phyloP scores from a whole-genome alignment of 2,797 vertebrate species.

The Ibycter americanus region DNA sequence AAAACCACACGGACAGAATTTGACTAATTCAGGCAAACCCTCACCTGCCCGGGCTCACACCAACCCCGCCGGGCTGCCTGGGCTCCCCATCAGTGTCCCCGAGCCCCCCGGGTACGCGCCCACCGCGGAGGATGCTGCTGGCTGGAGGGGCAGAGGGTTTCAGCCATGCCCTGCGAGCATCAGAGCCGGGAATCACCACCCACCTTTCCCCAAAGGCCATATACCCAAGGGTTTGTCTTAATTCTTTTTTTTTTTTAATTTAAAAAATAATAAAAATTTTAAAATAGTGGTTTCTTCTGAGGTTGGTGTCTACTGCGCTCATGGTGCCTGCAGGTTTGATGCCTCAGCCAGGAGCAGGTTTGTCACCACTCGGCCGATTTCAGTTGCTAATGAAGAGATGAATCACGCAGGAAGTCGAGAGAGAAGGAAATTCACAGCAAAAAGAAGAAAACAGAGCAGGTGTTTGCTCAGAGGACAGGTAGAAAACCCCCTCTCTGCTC shows the following conservation, averaged over 20 bases:
- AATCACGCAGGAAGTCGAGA: neutral
- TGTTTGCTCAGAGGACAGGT: neutral
- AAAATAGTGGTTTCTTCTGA: neutral
- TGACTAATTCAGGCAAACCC: neutral
- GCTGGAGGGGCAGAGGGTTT: neutral
- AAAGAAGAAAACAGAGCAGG: neutral
- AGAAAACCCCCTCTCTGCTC: neutral
- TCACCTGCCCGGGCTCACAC: neutral
- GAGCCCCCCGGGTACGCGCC: fast-evolving
- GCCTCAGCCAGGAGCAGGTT: neutral
- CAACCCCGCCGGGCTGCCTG: neutral
- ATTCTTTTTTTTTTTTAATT: too few relatives aligned
- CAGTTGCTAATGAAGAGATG: neutral
- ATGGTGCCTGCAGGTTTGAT: neutral
- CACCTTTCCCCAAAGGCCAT: neutral
- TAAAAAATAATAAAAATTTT: neutral
- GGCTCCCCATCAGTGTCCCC: neutral
- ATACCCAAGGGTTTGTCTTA: too few relatives aligned
- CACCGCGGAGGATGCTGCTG: neutral
- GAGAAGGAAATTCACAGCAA: neutral
- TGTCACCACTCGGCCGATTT: neutral
- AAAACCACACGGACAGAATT: neutral
- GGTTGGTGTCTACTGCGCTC: neutral
- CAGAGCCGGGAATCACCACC: neutral
- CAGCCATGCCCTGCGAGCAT: neutral